phyloP scores from a whole-genome alignment of 1,140 invertebrate genomes.

The Drosophila yakuba region DNA sequence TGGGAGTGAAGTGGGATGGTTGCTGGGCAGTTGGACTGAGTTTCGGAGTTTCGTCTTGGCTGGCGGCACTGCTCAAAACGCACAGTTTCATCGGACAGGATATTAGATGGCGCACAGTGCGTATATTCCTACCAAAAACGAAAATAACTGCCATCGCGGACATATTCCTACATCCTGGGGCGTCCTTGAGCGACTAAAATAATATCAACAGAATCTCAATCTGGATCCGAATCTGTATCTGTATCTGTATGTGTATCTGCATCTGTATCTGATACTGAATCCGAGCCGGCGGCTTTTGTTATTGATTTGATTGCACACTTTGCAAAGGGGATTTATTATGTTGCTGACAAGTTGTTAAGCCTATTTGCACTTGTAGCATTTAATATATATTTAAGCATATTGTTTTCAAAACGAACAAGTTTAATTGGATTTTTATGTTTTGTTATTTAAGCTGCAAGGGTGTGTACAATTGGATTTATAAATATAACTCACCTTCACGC shows the following conservation, averaged over 20 bases:
- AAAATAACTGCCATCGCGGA: background rate
- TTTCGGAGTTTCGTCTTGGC: background rate
- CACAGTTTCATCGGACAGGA: slow-evolving; percentile 42
- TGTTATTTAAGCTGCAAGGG: background rate
- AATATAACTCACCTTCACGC: background rate
- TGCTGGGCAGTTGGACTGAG: background rate
- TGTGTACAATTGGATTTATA: too few species aligned
- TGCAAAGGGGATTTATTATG: too few species aligned
- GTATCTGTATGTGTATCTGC: background rate
- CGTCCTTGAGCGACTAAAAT: slow-evolving; percentile 20
- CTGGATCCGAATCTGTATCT: slow-evolving; percentile 14
- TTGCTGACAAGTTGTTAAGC: background rate
- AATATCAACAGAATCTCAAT: slow-evolving; percentile 37
- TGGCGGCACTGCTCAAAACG: slow-evolving; percentile 8
- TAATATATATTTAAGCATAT: too few species aligned
- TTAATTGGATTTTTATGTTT: too few species aligned
- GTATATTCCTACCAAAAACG: background rate
- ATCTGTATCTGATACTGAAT: background rate
- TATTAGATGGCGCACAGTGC: slow-evolving; percentile 20
- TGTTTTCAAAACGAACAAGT: too few species aligned
- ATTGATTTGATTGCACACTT: slow-evolving; percentile 44
- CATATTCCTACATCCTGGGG: slow-evolving; percentile 3
- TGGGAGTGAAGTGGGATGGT: background rate
- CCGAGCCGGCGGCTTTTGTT: slow-evolving; percentile 6
- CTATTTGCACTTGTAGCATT: too few species aligned